phyloP scores from a whole-genome alignment of 2,797 vertebrate species.

The Spatula clypeata region DNA sequence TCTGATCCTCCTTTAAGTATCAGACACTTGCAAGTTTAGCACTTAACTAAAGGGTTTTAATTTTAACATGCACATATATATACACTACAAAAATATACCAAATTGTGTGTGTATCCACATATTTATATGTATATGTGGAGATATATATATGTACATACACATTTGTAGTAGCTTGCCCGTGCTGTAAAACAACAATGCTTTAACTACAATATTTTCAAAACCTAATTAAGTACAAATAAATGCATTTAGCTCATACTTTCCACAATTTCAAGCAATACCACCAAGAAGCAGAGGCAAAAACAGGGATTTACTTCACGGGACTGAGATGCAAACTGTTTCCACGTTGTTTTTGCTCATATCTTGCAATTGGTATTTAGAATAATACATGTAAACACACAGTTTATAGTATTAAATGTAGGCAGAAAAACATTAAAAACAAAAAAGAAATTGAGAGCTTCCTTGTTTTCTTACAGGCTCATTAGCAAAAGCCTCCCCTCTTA shows the following conservation, averaged over 20 bases:
- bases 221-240: not conserved
- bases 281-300: not conserved
- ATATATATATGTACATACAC: not conserved
- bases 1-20: not conserved
- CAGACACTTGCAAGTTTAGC: not conserved
- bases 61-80: not conserved
- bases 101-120: not conserved
- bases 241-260: not conserved
- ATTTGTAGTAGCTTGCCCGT: not conserved
- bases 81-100: not conserved
- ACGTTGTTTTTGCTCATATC: not conserved
- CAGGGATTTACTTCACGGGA: not conserved
- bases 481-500: slow-evolving; percentile 56
- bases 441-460: slow-evolving; percentile 67
- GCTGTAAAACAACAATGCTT: not conserved
- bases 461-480: slow-evolving; percentile 65
- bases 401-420: slow-evolving; percentile 17
- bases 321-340: not conserved
- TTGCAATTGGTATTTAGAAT: not conserved
- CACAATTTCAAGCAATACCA: not conserved
- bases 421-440: slow-evolving; percentile 55
- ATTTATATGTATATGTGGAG: not conserved
- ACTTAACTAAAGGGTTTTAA: not conserved
- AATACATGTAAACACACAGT: not conserved
- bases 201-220: not conserved